phyloP scores from a whole-genome alignment of 2,888 invertebrate species.

The Oscheius onirici region DNA sequence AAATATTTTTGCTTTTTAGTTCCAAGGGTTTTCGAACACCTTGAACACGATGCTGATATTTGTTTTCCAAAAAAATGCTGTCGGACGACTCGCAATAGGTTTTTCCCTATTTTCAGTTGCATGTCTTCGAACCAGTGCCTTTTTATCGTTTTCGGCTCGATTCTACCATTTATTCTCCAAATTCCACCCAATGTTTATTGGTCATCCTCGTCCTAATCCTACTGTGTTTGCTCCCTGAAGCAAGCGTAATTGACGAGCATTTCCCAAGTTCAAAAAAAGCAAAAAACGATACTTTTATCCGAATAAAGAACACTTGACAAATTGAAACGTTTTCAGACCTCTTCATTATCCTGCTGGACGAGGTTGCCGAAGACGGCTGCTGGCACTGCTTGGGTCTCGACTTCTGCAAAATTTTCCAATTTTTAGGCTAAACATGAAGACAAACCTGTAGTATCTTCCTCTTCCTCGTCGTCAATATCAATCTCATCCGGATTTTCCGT shows the following conservation, averaged over 20 bases:
- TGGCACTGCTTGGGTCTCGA: slow-evolving; percentile 87
- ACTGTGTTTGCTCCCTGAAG: no score
- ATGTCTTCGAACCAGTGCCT: no score
- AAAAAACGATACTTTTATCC: neutral
- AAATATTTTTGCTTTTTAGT: no score
- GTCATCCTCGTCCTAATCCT: no score
- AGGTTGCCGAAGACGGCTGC: slow-evolving; percentile 86
- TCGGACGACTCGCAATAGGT: no score
- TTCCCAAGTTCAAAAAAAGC: no score
- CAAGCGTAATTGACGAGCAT: no score
- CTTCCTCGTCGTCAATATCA: slow-evolving; percentile 69
- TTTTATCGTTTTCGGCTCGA: no score
- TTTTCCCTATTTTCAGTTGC: no score
- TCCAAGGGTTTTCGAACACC: no score
- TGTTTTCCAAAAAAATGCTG: no score
- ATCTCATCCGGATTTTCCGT: slow-evolving; percentile 74
- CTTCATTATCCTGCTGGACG: slow-evolving; percentile 14
- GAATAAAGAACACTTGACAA: neutral
- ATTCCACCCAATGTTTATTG: neutral
- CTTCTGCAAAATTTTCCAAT: slow-evolving; percentile 65
- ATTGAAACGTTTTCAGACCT: neutral
- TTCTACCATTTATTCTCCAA: neutral
- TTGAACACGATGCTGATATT: no score
- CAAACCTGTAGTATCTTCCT: slow-evolving; percentile 52
- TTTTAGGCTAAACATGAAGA: neutral